Conservation (phyloP, 2,888 invertebrate genomes). For the Erynnis tages region DNA sequence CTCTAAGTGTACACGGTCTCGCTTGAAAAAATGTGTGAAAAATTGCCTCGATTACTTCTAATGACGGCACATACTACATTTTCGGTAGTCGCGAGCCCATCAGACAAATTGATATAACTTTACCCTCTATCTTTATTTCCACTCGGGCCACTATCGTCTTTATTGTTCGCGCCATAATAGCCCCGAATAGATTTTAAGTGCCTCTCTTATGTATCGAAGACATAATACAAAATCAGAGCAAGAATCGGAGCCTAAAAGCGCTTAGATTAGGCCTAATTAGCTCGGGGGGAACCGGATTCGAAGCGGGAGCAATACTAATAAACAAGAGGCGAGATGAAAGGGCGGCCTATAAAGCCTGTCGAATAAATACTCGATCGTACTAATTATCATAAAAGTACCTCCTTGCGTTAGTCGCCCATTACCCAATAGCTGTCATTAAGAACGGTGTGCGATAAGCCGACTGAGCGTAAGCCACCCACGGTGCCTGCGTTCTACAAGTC, state of each 20-base stretch:
- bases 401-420: slow-evolving; percentile 62
- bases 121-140: slow-evolving; percentile 48
- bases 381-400: slow-evolving; percentile 77
- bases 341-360: slow-evolving; percentile 58
- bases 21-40: slow-evolving; percentile 71
- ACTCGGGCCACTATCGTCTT: slow-evolving; percentile 42
- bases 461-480: slow-evolving; percentile 66
- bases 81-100: slow-evolving; percentile 53
- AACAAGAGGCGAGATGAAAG: slow-evolving; percentile 66
- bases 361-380: slow-evolving; percentile 72
- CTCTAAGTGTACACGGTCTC: slow-evolving; percentile 56
- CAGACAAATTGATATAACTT: slow-evolving; percentile 50
- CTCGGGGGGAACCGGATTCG: slow-evolving; percentile 52
- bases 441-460: slow-evolving; percentile 53
- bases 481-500: slow-evolving; percentile 46
- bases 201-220: slow-evolving; percentile 10
- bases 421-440: slow-evolving; percentile 75
- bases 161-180: slow-evolving; percentile 32
- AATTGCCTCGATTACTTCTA: slow-evolving; percentile 67
- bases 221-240: slow-evolving; percentile 30
- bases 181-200: slow-evolving; percentile 26
- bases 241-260: slow-evolving; percentile 44
- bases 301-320: slow-evolving; percentile 63
- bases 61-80: slow-evolving; percentile 52
- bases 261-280: slow-evolving; percentile 54